Evolutionary conservation across 2,888 invertebrate genomes (phyloP).

Genomic region (Hydriomena furcata): DNA sequence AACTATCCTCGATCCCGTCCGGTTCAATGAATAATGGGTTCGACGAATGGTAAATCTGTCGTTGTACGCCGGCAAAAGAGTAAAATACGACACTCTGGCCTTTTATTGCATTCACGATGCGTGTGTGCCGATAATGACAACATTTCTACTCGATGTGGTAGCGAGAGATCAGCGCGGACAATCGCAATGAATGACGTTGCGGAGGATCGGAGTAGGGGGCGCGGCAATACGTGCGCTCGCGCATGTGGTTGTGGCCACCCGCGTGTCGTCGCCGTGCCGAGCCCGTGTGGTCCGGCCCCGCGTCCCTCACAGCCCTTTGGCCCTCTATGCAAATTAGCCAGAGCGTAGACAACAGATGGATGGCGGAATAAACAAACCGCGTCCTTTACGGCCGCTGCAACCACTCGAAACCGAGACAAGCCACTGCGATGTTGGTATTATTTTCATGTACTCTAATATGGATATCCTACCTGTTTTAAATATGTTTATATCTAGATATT

Average conservation of each 20-base stretch:
- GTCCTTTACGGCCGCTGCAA: conserved; percentile 66
- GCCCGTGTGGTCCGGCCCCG: conserved; percentile 81
- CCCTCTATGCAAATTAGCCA: conserved; percentile 83
- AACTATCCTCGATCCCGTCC: conserved; percentile 38
- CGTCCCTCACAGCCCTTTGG: conserved; percentile 48
- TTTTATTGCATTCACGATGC: conserved; percentile 72
- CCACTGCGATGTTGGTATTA: conserved; percentile 1
- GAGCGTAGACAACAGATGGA: conserved; percentile 82
- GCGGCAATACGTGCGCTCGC: conserved; percentile 68
- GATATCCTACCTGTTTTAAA: too few species aligned
- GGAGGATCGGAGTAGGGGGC: conserved; percentile 52
- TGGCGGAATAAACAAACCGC: conserved; percentile 81
- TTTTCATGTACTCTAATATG: too few species aligned
- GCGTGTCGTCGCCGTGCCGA: conserved; percentile 74
- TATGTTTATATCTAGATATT: too few species aligned
- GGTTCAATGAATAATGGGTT: conserved; percentile 35
- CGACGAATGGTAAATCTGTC: conserved; percentile 56
- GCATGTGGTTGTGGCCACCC: conserved; percentile 83
- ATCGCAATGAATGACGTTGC: conserved; percentile 82
- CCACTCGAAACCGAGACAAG: conserved; percentile 30
- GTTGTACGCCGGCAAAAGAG: conserved; percentile 53
- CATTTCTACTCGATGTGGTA: conserved; percentile 78
- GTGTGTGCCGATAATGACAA: conserved; percentile 77
- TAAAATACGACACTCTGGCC: conserved; percentile 53
- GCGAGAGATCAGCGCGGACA: conserved; percentile 73